Conservation (phyloP, 2,797 vertebrate species). For the Falco rusticolus region DNA sequence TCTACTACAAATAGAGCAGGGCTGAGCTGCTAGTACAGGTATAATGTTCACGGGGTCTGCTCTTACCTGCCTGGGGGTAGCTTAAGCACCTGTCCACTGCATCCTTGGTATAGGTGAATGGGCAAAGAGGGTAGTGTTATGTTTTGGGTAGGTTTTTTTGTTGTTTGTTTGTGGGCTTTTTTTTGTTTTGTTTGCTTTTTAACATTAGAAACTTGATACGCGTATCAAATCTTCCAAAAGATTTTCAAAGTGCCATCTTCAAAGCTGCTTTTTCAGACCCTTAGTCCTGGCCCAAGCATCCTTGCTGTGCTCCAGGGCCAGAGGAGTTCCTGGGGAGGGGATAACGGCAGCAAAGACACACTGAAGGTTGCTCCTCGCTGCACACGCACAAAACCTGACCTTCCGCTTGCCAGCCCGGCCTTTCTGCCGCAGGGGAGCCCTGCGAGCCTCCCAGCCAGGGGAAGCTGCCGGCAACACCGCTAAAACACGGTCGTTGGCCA, state of each 20-base stretch:
- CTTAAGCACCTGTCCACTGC: not conserved
- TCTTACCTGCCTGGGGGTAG: accelerated
- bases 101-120: not conserved
- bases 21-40: not conserved
- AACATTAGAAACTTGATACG: not conserved
- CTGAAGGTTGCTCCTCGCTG: too few species aligned
- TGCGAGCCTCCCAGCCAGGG: too few species aligned
- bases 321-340: not conserved
- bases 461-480: too few species aligned
- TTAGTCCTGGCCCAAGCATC: not conserved
- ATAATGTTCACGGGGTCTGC: not conserved
- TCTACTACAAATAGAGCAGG: not conserved
- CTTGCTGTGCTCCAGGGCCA: not conserved
- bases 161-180: accelerated
- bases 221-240: not conserved
- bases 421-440: not conserved
- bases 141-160: too few species aligned
- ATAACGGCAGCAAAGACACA: too few species aligned
- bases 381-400: not conserved
- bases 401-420: not conserved
- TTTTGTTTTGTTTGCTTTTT: too few species aligned
- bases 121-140: accelerated
- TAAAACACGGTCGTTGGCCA: too few species aligned
- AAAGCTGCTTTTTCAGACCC: not conserved
- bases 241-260: not conserved